phyloP scores from a whole-genome alignment of 2,888 invertebrate genomes.

The Amiota communis region DNA sequence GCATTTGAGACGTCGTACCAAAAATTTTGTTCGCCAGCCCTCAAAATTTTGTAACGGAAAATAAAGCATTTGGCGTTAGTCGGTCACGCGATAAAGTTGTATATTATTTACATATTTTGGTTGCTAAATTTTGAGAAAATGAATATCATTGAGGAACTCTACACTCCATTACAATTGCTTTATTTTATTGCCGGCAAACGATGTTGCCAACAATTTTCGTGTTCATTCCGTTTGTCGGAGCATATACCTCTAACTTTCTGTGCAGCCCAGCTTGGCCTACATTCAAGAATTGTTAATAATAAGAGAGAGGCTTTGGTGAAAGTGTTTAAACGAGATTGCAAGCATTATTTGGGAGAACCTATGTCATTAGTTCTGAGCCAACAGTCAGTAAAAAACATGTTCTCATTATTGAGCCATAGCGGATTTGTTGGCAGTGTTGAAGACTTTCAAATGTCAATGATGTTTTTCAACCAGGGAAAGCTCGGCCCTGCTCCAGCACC shows the following conservation, averaged over 20 bases:
- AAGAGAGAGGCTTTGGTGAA: slow-evolving; percentile 47
- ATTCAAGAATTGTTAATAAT: slow-evolving; percentile 33
- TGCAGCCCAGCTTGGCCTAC: slow-evolving; percentile 44
- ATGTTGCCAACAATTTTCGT: slow-evolving; percentile 54
- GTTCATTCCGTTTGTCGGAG: slow-evolving; percentile 47
- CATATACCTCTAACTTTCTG: slow-evolving; percentile 29
- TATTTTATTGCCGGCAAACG: slow-evolving; percentile 55
- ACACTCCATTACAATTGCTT: slow-evolving; percentile 51
- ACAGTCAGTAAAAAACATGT: slow-evolving; percentile 35
- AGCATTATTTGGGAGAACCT: slow-evolving; percentile 51
- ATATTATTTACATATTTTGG: too few relatives aligned
- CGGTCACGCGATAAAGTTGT: too few relatives aligned
- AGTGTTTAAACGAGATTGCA: slow-evolving; percentile 48
- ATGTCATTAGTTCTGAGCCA: slow-evolving; percentile 37
- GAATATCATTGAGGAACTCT: slow-evolving; percentile 15
- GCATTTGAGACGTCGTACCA: too few relatives aligned
- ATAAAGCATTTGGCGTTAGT: too few relatives aligned
- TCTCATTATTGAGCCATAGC: slow-evolving; percentile 31
- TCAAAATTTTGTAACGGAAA: too few relatives aligned
- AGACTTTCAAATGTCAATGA: slow-evolving; percentile 17
- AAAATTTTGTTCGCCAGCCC: too few relatives aligned
- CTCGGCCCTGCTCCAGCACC: slow-evolving; percentile 15
- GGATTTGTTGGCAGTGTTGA: background rate
- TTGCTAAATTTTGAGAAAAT: too few relatives aligned
- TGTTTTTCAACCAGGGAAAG: slow-evolving; percentile 8